A percentile compares a stretch with the other conserved stretches of the same genome.
These are phyloP conservation scores for Gymnopithys bicolor DNA, from an alignment of 2,797 vertebrate species.

Conservation along the genomic window DNA sequence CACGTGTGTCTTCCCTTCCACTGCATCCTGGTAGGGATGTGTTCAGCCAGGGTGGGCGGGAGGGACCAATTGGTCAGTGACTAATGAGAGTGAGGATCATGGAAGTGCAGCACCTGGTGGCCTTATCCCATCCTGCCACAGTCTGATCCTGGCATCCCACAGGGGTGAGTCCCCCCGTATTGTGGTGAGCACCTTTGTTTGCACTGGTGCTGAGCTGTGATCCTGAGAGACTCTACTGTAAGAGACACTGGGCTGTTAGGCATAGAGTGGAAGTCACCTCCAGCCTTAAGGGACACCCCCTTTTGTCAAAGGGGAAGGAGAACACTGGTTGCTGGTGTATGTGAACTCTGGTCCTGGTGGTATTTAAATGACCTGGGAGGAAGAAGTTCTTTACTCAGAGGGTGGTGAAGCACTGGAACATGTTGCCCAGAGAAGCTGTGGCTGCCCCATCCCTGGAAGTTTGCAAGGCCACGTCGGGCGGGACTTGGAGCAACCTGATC, in stretches of 20 bases:
- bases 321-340: not conserved
- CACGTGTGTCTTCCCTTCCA: accelerated
- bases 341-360: not conserved
- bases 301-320: not conserved
- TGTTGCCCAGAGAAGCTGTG: not conserved
- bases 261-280: not conserved
- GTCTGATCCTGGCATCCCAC: not conserved
- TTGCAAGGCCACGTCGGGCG: not conserved
- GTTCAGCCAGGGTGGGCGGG: not conserved
- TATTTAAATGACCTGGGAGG: not conserved
- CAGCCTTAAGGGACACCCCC: accelerated
- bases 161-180: not conserved
- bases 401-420: not conserved
- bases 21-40: not conserved
- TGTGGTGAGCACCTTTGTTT: not conserved
- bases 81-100: not conserved
- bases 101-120: accelerated
- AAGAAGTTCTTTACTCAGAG: not conserved
- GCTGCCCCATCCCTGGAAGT: not conserved
- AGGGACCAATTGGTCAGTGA: not conserved
- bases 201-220: not conserved
- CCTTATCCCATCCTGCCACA: not conserved
- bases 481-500: not conserved
- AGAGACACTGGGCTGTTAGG: not conserved
- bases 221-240: not conserved